Evolutionary conservation across 2,113 vertebrate genomes (phyloP).

Genomic region (Pseudopipra pipra): DNA sequence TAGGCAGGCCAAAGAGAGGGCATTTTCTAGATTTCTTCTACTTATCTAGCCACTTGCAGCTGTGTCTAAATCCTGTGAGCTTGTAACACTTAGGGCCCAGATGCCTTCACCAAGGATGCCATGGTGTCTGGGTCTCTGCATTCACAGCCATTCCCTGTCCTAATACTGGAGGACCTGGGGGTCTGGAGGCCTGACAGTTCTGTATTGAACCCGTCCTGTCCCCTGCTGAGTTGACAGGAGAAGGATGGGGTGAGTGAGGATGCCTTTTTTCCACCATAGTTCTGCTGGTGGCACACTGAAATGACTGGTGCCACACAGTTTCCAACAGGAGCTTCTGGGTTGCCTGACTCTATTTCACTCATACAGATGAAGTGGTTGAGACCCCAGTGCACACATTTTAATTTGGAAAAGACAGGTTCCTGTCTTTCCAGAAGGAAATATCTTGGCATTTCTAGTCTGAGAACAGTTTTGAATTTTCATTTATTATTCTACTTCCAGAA

Average conservation of each 20-base stretch:
- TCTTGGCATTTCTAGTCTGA: background rate
- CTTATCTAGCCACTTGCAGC: background rate
- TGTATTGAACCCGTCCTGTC: accelerated
- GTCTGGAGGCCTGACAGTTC: background rate
- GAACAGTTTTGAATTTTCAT: background rate
- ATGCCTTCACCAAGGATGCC: background rate
- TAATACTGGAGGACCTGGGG: background rate
- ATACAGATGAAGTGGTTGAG: background rate
- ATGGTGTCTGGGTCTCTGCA: background rate
- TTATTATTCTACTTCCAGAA: background rate
- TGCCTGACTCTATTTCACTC: background rate
- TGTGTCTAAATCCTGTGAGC: background rate
- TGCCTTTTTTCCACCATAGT: accelerated
- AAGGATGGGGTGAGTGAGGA: background rate
- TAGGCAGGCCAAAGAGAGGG: background rate
- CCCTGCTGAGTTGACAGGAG: background rate
- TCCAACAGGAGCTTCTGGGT: background rate
- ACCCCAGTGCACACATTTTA: accelerated
- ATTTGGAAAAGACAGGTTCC: background rate
- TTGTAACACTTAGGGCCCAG: accelerated
- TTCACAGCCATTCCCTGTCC: background rate
- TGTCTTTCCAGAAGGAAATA: background rate
- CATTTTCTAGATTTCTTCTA: background rate
- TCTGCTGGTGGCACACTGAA: background rate
- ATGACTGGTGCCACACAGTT: background rate